Conservation (phyloP, 2,113 vertebrate species). For the Arothron firmamentum region DNA sequence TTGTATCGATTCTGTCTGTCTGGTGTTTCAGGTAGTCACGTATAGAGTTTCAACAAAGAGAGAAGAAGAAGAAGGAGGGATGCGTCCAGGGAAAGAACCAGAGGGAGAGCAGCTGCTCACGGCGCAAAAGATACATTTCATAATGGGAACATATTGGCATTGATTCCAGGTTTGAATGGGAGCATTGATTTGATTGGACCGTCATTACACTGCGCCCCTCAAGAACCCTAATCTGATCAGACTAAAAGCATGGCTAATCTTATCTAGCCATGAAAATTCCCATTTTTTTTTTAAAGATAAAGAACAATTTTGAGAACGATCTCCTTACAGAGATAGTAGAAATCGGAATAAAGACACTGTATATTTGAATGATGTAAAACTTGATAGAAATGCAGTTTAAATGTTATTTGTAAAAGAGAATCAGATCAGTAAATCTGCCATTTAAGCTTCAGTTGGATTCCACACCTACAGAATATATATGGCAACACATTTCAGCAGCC, state of each 20-base stretch:
- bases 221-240: constrained; percentile 66
- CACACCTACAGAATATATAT: constrained; percentile 14
- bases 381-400: neutral
- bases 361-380: neutral
- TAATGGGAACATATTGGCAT: constrained; percentile 54
- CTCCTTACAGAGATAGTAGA: neutral
- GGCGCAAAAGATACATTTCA: constrained; percentile 53
- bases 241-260: constrained; percentile 67
- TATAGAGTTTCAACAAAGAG: constrained; percentile 44
- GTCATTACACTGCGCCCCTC: constrained; percentile 44
- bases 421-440: too few species aligned
- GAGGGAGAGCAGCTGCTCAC: constrained; percentile 49
- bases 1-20: constrained; percentile 61
- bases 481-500: constrained; percentile 17
- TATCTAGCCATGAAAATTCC: constrained; percentile 19
- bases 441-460: too few species aligned
- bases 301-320: neutral
- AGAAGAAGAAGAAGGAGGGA: constrained; percentile 15
- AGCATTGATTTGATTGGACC: constrained; percentile 66
- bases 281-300: neutral
- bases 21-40: constrained; percentile 47
- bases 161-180: constrained; percentile 54
- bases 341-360: too few species aligned
- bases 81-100: constrained; percentile 16
- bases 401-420: neutral